These are phyloP conservation scores for Myopa tessellatipennis DNA, from an alignment of 2,888 invertebrate genomes.

Conservation along the genomic window DNA sequence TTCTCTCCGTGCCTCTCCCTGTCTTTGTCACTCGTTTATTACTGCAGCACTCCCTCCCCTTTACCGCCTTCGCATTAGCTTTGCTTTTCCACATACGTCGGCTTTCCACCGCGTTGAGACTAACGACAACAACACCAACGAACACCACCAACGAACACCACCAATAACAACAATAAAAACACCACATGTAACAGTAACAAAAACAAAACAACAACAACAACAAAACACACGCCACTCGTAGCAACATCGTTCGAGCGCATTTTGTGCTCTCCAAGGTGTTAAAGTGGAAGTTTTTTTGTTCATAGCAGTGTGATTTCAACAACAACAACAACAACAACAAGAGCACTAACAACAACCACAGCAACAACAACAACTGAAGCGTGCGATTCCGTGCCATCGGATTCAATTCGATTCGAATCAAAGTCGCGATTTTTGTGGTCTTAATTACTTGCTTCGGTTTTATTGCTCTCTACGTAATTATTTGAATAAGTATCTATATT, in stretches of 20 bases:
- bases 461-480: neutral
- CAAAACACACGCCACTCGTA: neutral
- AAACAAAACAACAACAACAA: neutral
- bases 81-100: neutral
- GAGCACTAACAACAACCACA: neutral
- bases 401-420: constrained; percentile 28
- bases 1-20: neutral
- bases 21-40: constrained; percentile 3
- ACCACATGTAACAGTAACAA: neutral
- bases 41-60: neutral
- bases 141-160: too few relatives aligned
- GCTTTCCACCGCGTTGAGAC: too few relatives aligned
- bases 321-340: neutral
- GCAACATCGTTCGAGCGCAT: neutral
- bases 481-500: neutral
- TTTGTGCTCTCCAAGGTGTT: neutral
- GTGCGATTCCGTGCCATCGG: constrained; percentile 12
- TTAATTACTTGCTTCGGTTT: constrained; percentile 28
- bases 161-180: too few relatives aligned
- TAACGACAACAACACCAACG: neutral
- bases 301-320: neutral
- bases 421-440: constrained; percentile 33
- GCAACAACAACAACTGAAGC: neutral
- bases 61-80: neutral
- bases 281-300: neutral